Conservation (phyloP, 1,140 invertebrate species). For the Babylonia areolata region DNA sequence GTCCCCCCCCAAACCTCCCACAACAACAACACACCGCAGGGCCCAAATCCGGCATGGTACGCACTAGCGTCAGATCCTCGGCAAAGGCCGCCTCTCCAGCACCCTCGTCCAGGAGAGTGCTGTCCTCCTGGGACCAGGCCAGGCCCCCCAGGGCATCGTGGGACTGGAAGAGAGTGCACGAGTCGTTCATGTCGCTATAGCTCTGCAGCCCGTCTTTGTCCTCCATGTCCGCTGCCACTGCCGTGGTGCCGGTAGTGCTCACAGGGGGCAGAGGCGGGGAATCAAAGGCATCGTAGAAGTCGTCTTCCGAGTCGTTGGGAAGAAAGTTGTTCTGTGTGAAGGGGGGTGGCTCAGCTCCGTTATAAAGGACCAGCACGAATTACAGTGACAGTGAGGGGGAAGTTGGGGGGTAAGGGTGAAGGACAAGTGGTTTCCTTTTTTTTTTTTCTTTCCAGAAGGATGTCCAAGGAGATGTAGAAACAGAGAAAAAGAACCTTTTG, state of each 20-base stretch:
- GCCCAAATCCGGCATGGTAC: too few species aligned
- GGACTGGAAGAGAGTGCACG: conserved; percentile 13
- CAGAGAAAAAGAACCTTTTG: too few species aligned
- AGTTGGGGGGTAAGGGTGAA: neutral
- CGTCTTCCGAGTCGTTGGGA: conserved; percentile 4
- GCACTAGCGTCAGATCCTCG: conserved; percentile 11
- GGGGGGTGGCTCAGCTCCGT: neutral
- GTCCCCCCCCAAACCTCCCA: too few species aligned
- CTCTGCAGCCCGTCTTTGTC: neutral
- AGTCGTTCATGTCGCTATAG: conserved; percentile 5
- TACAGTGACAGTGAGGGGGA: neutral
- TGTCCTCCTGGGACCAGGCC: neutral
- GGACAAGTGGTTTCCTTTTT: neutral
- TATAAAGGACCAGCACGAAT: too few species aligned
- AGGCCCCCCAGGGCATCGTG: neutral
- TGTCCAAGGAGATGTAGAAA: too few species aligned
- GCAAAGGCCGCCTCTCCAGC: conserved; percentile 10
- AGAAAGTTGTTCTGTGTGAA: neutral
- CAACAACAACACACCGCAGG: too few species aligned
- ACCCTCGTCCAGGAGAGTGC: neutral
- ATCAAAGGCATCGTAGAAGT: conserved; percentile 21
- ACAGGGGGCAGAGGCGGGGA: neutral
- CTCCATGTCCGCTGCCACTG: neutral
- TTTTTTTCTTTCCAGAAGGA: too few species aligned
- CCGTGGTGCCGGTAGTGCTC: too few species aligned